Evolutionary conservation across 2,113 vertebrate species (phyloP).

Genomic region (Corynorhinus townsendii): DNA sequence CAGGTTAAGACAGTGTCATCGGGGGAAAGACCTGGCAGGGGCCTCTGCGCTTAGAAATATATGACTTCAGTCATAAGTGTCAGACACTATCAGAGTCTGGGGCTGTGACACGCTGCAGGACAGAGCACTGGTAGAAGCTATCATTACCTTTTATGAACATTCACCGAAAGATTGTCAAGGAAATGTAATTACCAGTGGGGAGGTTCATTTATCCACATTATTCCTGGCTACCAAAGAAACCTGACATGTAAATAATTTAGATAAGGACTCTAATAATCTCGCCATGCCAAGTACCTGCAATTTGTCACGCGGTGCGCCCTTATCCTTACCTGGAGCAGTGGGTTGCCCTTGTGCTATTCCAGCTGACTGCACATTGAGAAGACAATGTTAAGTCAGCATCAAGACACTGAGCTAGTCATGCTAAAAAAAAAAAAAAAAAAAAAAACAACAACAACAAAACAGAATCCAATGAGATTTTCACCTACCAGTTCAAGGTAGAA

Average conservation of each 20-base stretch:
- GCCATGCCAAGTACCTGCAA: constrained; percentile 27
- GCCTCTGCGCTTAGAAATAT: constrained; percentile 69
- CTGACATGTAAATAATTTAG: constrained; percentile 77
- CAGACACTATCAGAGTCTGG: constrained; percentile 71
- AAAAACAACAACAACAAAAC: not conserved
- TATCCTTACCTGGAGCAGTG: not conserved
- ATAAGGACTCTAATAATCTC: constrained; percentile 72
- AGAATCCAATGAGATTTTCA: not conserved
- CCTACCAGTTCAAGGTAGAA: not conserved
- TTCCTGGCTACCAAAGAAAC: constrained; percentile 70
- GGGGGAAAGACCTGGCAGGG: constrained; percentile 49
- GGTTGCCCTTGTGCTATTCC: not conserved
- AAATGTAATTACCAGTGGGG: constrained; percentile 79
- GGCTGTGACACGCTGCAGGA: constrained; percentile 77
- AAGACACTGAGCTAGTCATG: not conserved
- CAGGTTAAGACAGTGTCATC: constrained; percentile 18
- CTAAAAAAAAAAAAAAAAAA: not conserved
- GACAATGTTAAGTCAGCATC: not conserved
- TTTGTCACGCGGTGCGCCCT: not conserved
- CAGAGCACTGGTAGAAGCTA: constrained; percentile 68
- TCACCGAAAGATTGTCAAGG: constrained; percentile 74
- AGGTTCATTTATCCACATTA: constrained; percentile 80
- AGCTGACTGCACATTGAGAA: not conserved
- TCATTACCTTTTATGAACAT: constrained; percentile 79
- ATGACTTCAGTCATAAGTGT: constrained; percentile 74